A percentile compares a stretch with the other conserved stretches of the same genome.
These are phyloP conservation scores for Agonopterix heracliana DNA, from an alignment of 2,888 invertebrate genomes.

Conservation along the genomic window DNA sequence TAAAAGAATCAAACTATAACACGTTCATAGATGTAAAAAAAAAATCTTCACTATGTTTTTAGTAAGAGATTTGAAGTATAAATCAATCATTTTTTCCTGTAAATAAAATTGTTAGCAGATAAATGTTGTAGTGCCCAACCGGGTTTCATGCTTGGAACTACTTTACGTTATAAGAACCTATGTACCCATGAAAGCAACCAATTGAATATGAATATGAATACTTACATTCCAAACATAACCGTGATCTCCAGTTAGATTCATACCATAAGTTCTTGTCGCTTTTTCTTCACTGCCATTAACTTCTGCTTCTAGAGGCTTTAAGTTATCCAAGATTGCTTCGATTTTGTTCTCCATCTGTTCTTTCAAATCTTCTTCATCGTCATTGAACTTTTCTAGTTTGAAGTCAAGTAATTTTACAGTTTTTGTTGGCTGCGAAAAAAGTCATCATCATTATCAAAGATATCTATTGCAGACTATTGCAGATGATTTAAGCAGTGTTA, in stretches of 20 bases:
- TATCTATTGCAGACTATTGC: no score
- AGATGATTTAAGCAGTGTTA: no score
- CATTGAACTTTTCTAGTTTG: not conserved
- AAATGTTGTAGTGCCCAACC: no score
- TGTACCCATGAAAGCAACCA: not conserved
- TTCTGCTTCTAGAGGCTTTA: not conserved
- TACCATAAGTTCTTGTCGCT: slow-evolving; percentile 22
- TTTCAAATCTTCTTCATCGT: not conserved
- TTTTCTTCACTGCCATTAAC: not conserved
- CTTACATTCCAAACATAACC: slow-evolving; percentile 36
- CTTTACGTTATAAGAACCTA: no score
- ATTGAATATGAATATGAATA: slow-evolving; percentile 5
- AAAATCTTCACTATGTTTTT: no score
- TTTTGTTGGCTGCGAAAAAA: not conserved
- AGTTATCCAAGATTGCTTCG: not conserved
- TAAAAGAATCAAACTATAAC: no score
- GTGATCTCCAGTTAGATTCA: slow-evolving; percentile 19
- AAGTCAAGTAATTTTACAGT: not conserved
- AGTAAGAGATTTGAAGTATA: no score
- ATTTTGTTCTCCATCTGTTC: not conserved
- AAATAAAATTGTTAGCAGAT: no score
- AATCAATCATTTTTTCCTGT: no score
- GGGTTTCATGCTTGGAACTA: no score
- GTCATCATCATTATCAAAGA: not conserved
- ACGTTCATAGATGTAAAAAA: no score